phyloP scores from a whole-genome alignment of 2,888 invertebrate species.

The Drosophila mimica region DNA sequence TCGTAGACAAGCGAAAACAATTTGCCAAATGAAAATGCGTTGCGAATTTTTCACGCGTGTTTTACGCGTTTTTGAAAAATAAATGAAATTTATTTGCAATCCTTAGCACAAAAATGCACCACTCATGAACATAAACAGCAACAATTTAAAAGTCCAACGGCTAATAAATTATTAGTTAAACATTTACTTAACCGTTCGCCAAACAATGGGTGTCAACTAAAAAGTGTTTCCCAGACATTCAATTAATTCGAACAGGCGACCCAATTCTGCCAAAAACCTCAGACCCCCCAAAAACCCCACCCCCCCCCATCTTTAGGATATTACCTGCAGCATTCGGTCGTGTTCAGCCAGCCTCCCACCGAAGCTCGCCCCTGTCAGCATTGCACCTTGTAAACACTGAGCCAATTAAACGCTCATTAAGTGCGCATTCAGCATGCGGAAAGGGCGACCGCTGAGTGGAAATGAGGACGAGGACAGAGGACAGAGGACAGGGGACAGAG shows the following conservation, averaged over 20 bases:
- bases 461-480: neutral
- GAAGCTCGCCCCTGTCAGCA: neutral
- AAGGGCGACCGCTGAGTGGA: slow-evolving; percentile 30
- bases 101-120: slow-evolving; percentile 9
- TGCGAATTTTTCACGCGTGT: slow-evolving; percentile 17
- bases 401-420: slow-evolving; percentile 78
- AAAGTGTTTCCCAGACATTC: slow-evolving; percentile 70
- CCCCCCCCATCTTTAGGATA: neutral
- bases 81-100: slow-evolving; percentile 36
- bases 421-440: slow-evolving; percentile 62
- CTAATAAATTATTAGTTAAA: slow-evolving; percentile 11
- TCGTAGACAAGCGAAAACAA: slow-evolving; percentile 62
- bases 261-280: slow-evolving; percentile 18
- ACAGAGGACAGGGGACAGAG: neutral
- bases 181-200: slow-evolving; percentile 34
- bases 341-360: neutral
- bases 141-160: slow-evolving; percentile 2
- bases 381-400: slow-evolving; percentile 71
- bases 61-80: slow-evolving; percentile 26
- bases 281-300: neutral
- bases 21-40: slow-evolving; percentile 69
- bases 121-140: neutral
- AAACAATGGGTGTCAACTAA: slow-evolving; percentile 69
- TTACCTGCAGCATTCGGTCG: neutral
- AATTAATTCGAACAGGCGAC: slow-evolving; percentile 49